Conservation (phyloP, 1,140 invertebrate genomes). For the Bactericera cockerelli region DNA sequence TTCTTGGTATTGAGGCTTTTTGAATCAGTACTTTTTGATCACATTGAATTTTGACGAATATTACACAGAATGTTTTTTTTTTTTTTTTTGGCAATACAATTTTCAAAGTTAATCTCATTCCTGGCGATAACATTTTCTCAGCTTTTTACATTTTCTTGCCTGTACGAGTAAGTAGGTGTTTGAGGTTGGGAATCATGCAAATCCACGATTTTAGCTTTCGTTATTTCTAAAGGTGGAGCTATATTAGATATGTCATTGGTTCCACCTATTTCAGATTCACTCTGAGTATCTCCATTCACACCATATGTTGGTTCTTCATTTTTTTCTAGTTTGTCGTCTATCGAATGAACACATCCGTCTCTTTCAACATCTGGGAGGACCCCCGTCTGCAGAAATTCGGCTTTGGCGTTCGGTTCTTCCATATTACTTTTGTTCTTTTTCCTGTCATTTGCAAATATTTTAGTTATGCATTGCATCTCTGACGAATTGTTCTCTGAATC, state of each 20-base stretch:
- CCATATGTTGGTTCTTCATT: too few relatives aligned
- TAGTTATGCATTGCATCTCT: neutral
- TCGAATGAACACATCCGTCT: neutral
- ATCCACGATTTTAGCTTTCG: conserved; percentile 18
- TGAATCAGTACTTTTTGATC: too few relatives aligned
- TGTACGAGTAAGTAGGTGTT: conserved; percentile 18
- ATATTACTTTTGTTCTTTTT: neutral
- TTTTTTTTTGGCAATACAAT: neutral
- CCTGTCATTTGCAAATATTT: neutral
- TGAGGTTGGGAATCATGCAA: conserved; percentile 18
- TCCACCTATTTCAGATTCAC: neutral
- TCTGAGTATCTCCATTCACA: too few relatives aligned
- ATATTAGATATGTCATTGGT: neutral
- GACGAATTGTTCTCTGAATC: neutral
- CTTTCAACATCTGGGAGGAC: neutral
- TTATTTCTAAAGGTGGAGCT: conserved; percentile 17
- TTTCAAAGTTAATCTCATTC: neutral
- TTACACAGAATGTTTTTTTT: too few relatives aligned
- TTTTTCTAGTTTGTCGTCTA: neutral
- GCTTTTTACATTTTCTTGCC: neutral
- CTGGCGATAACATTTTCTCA: neutral
- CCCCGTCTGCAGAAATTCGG: neutral
- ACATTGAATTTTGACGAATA: too few relatives aligned
- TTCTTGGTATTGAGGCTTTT: too few relatives aligned
- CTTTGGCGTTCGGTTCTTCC: neutral